A percentile compares a stretch with the other conserved stretches of the same genome.
Evolutionary conservation across 1,140 invertebrate species (phyloP).

Genomic region (Metaphire vulgaris): DNA sequence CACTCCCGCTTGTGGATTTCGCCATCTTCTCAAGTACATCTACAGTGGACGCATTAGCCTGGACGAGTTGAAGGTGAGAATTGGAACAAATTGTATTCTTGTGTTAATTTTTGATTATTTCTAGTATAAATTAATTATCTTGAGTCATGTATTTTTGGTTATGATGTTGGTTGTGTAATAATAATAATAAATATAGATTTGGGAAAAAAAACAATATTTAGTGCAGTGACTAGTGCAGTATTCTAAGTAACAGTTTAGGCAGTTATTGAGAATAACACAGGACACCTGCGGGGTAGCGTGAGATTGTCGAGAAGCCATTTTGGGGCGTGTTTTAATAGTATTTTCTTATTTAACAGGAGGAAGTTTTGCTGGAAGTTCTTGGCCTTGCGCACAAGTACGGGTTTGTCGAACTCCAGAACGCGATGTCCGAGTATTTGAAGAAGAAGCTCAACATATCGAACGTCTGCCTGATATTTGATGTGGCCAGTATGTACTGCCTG

Average conservation of each 20-base stretch:
- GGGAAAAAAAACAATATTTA: too few species aligned
- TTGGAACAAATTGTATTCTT: too few species aligned
- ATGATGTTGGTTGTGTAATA: too few species aligned
- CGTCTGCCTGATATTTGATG: slow-evolving; percentile 86
- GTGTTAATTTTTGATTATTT: too few species aligned
- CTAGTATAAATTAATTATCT: too few species aligned
- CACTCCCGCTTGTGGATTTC: slow-evolving; percentile 80
- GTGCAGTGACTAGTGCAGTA: too few species aligned
- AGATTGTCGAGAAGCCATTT: too few species aligned
- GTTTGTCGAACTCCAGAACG: slow-evolving; percentile 79
- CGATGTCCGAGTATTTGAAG: slow-evolving; percentile 86
- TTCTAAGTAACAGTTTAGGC: too few species aligned
- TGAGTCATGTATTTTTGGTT: too few species aligned
- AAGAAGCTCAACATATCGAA: slow-evolving; percentile 79
- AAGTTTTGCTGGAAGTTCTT: slow-evolving; percentile 76
- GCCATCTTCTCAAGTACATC: slow-evolving; percentile 83
- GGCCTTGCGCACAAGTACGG: slow-evolving; percentile 90
- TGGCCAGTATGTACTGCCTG: slow-evolving; percentile 69
- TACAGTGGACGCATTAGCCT: slow-evolving; percentile 86
- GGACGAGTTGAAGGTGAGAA: slow-evolving; percentile 61
- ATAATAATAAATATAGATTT: too few species aligned
- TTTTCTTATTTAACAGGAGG: slow-evolving; percentile 58
- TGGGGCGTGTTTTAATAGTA: neutral
- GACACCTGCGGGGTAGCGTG: too few species aligned
- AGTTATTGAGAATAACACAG: too few species aligned